Percentiles rank a stretch among this genome's conserved stretches.
phyloP scores from a whole-genome alignment of 2,113 vertebrate species.

The Aegotheles bennettii region DNA sequence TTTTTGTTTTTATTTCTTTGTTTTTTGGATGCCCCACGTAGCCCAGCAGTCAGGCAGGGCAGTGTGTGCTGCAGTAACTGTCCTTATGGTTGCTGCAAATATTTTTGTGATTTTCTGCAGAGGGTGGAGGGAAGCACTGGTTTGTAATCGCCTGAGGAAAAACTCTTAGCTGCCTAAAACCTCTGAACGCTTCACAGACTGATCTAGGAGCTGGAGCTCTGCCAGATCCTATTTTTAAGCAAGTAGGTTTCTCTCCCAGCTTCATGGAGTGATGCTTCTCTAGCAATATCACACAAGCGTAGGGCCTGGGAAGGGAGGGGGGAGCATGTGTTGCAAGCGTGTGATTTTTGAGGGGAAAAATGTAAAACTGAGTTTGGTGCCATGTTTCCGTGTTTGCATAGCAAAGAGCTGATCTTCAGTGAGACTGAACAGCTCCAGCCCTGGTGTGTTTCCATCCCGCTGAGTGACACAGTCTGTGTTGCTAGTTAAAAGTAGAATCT shows the following conservation, averaged over 20 bases:
- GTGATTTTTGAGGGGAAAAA: not conserved
- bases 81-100: not conserved
- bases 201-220: constrained; percentile 6
- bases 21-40: not conserved
- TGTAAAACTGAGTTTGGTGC: not conserved
- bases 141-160: not conserved
- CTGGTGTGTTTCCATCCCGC: not conserved
- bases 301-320: not conserved
- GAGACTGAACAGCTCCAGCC: not conserved
- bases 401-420: not conserved
- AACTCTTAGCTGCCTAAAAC: constrained; percentile 5
- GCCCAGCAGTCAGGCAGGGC: not conserved
- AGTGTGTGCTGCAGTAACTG: not conserved
- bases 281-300: not conserved
- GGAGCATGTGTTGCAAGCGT: not conserved
- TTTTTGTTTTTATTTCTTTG: not conserved
- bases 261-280: not conserved
- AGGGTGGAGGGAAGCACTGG: not conserved
- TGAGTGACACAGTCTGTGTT: not conserved
- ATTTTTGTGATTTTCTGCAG: not conserved
- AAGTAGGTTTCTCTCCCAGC: not conserved
- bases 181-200: constrained; percentile 14
- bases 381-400: not conserved
- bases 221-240: constrained; percentile 36
- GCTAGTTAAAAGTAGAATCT: not conserved